Evolutionary conservation across 2,113 vertebrate species (phyloP).

Genomic region (Oreochromis spilurus): DNA sequence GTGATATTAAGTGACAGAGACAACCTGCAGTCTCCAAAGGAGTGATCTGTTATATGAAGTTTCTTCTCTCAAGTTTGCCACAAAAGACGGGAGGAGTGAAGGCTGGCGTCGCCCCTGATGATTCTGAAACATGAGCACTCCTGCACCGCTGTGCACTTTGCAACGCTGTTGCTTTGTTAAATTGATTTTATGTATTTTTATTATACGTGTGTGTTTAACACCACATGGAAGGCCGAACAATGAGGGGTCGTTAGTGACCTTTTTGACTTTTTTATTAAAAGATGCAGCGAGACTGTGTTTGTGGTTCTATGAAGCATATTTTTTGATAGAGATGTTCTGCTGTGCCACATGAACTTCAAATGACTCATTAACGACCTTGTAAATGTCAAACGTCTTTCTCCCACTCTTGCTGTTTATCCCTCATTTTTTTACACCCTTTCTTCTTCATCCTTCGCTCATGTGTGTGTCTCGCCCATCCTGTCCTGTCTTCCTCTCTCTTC

Average conservation of each 20-base stretch:
- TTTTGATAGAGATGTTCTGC: neutral
- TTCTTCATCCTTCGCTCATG: neutral
- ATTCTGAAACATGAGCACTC: neutral
- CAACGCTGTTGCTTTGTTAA: neutral
- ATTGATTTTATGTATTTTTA: neutral
- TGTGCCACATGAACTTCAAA: neutral
- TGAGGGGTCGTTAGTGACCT: neutral
- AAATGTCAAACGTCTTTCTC: constrained; percentile 20
- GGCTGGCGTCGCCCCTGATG: neutral
- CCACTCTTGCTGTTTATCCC: neutral
- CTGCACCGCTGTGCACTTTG: neutral
- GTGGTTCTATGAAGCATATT: neutral
- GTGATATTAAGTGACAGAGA: neutral
- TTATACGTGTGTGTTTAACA: neutral
- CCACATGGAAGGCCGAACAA: neutral
- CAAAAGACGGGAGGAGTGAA: neutral
- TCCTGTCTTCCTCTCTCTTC: neutral
- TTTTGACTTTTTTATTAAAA: neutral
- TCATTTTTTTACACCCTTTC: neutral
- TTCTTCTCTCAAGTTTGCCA: neutral
- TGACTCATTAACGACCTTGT: neutral
- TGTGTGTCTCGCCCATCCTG: neutral
- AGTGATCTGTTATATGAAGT: neutral
- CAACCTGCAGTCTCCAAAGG: neutral
- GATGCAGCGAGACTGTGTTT: neutral